These are phyloP conservation scores for Apocrypta bakeri DNA, from an alignment of 1,140 invertebrate species.

Conservation along the genomic window DNA sequence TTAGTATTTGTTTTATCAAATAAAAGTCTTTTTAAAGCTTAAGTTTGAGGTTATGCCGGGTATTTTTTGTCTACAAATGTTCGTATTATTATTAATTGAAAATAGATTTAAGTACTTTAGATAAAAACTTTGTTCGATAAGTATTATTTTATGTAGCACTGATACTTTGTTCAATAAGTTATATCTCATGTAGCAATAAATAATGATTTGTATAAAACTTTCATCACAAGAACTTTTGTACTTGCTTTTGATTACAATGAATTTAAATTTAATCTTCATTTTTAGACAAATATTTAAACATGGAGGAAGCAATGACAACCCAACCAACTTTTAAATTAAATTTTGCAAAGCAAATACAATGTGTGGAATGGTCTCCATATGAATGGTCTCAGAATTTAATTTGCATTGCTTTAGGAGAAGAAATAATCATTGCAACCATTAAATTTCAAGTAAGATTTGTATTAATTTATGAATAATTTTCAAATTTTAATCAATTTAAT, in stretches of 20 bases:
- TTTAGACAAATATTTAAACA: slow-evolving; percentile 50
- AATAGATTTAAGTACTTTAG: too few relatives aligned
- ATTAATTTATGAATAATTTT: neutral
- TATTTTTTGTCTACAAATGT: too few relatives aligned
- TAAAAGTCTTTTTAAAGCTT: too few relatives aligned
- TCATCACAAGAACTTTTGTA: too few relatives aligned
- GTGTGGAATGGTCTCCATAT: slow-evolving; percentile 74
- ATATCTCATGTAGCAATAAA: too few relatives aligned
- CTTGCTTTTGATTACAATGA: neutral
- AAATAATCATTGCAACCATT: slow-evolving; percentile 69
- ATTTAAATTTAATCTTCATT: neutral
- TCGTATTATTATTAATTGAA: too few relatives aligned
- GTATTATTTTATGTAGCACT: too few relatives aligned
- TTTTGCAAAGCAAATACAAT: slow-evolving; percentile 70
- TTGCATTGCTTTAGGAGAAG: slow-evolving; percentile 70
- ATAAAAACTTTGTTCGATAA: too few relatives aligned
- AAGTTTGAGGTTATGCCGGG: too few relatives aligned
- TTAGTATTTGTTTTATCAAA: too few relatives aligned
- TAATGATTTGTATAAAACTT: too few relatives aligned
- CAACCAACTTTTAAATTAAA: slow-evolving; percentile 66
- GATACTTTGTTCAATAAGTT: too few relatives aligned
- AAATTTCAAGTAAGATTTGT: slow-evolving; percentile 71
- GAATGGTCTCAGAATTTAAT: slow-evolving; percentile 75
- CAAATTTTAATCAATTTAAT: slow-evolving; percentile 21
- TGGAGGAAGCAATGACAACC: slow-evolving; percentile 68